These are phyloP conservation scores for Diglossa cyanea DNA, from an alignment of 2,797 vertebrate species.

Conservation along the genomic window DNA sequence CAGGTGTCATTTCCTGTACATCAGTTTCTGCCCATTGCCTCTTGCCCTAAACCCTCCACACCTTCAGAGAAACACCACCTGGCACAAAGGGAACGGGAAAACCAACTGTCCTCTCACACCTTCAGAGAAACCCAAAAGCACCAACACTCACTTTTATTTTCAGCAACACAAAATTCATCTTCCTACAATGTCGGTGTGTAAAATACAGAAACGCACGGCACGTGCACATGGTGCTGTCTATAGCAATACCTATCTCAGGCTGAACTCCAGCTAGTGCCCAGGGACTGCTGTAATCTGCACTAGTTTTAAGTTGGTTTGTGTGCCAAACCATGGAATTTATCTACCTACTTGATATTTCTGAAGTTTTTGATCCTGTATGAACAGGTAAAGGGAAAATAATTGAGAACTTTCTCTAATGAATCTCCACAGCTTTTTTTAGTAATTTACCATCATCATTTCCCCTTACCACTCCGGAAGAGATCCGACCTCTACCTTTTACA, in stretches of 20 bases:
- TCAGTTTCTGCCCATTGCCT: background rate
- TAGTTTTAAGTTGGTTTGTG: background rate
- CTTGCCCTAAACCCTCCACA: background rate
- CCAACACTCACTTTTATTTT: background rate
- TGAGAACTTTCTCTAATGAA: background rate
- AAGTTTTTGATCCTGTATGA: background rate
- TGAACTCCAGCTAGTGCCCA: background rate
- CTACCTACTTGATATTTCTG: background rate
- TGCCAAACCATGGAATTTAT: background rate
- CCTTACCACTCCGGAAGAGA: background rate
- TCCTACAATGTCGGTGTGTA: background rate
- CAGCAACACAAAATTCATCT: background rate
- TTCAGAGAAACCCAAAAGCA: background rate
- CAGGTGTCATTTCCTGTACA: background rate
- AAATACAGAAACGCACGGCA: background rate
- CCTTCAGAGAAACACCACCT: background rate
- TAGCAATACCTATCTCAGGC: background rate
- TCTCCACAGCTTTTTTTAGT: background rate
- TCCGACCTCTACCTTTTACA: background rate
- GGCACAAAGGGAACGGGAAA: background rate
- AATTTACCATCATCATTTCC: background rate
- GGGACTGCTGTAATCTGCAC: background rate
- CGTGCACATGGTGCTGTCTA: fast-evolving
- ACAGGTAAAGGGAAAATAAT: background rate
- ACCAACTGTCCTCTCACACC: background rate